Evolutionary conservation across 2,113 vertebrate genomes (phyloP), one percentile per base, ranked within the genome.

Genomic region (Psettodes erumei): DNA sequence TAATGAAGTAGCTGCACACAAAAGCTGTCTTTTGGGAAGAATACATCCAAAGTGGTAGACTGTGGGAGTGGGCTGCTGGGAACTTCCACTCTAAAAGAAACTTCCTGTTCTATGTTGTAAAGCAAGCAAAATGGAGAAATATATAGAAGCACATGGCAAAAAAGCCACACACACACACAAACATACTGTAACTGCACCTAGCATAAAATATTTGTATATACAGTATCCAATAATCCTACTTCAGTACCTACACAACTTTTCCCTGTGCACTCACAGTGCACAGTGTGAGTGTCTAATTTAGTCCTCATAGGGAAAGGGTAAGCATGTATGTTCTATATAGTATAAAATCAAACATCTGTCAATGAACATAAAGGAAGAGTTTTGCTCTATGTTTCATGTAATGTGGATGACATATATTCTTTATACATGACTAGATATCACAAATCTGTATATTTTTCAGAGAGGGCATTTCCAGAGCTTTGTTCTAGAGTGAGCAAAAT

Each of bases 381-480:
- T 47, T 16, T 48, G 3, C 28, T 53, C 6, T 50, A 71, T 48
- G n/a, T 47, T 62, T 56, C 12, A 35, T 67, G 56, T 63, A 18
- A 54, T 37, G 25, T 78, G 50, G 64, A 32, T 56, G 19, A 62
- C 32, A 65, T 43, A 21, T 50, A 59, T 21, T 58, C 23, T 43
- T 40, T 63, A 25, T n/a, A 59, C 37, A 61, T 59, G 6, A 32
- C 8, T 55, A 45, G 23, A 37, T 38, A 37, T 48, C 16, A 45
- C 2, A 82, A 56, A 62, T 42, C 15, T 63, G 64, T 68, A 38
- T 69, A 45, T 78, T 69, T 62, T 69, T 77, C 23, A 63, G n/a
- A 23, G 37, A 68, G 42, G 37, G 25, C 38, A 56, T 45, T 47
- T 58, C 35, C 21, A 37, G 38, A 55, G 32, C n/a, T 50, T 72